A percentile compares a stretch with the other conserved stretches of the same genome.
These are phyloP conservation scores for Platichthys stellatus DNA, from an alignment of 2,113 vertebrate species.

Conservation along the genomic window DNA sequence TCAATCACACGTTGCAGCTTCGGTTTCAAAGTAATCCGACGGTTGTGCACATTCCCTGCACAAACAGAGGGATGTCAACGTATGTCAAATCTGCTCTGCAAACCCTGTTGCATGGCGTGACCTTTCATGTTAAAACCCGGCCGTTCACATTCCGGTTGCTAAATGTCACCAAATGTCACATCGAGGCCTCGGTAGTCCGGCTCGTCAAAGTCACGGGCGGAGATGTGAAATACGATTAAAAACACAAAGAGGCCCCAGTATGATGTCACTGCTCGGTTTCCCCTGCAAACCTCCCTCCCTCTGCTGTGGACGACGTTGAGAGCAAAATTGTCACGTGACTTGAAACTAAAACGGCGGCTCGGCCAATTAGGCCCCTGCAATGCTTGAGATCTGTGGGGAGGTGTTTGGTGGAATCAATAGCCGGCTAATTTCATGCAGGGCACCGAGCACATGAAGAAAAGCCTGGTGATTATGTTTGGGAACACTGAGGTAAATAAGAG, in stretches of 20 bases:
- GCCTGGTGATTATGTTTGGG: slow-evolving; percentile 70
- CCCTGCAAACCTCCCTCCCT: neutral
- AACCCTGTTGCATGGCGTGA: slow-evolving; percentile 54
- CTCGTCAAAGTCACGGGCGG: slow-evolving; percentile 25
- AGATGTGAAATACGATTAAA: slow-evolving; percentile 50
- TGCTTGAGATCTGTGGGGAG: slow-evolving; percentile 48
- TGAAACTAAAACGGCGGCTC: slow-evolving; percentile 43
- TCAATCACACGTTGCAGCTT: slow-evolving; percentile 21
- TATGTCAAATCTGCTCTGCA: slow-evolving; percentile 49
- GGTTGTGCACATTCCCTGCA: slow-evolving; percentile 9
- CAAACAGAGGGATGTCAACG: slow-evolving; percentile 43
- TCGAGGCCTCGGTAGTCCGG: slow-evolving; percentile 42
- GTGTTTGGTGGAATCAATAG: slow-evolving; percentile 68
- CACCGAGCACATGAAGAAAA: slow-evolving; percentile 56
- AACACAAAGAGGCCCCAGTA: slow-evolving; percentile 4
- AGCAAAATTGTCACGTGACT: slow-evolving; percentile 30
- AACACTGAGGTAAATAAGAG: slow-evolving; percentile 68
- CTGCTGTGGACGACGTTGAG: slow-evolving; percentile 24
- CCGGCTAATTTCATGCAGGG: slow-evolving; percentile 72
- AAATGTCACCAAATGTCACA: slow-evolving; percentile 82
- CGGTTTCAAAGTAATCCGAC: slow-evolving; percentile 16
- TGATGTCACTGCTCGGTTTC: slow-evolving; percentile 15
- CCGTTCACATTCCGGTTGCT: slow-evolving; percentile 59
- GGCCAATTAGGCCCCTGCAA: slow-evolving; percentile 49
- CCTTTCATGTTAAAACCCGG: slow-evolving; percentile 70